phyloP scores from a whole-genome alignment of 2,797 vertebrate genomes.

The Cyprinodon diabolis region DNA sequence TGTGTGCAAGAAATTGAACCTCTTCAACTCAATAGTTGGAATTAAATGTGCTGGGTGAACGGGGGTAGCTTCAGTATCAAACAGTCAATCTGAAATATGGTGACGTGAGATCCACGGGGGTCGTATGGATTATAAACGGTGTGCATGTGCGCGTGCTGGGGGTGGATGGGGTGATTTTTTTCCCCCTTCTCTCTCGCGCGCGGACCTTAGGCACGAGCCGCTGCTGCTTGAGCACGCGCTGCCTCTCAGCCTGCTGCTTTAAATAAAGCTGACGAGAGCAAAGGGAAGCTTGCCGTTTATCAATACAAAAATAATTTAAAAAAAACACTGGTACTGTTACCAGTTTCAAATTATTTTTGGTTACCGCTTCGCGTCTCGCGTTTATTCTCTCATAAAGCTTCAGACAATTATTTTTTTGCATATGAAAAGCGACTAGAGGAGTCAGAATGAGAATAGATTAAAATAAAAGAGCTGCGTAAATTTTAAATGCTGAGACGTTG shows the following conservation, averaged over 20 bases:
- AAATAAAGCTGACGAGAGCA: conserved; percentile 44
- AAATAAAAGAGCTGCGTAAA: conserved; percentile 37
- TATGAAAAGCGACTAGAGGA: conserved; percentile 18
- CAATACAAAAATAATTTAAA: neutral
- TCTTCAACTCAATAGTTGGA: conserved; percentile 18
- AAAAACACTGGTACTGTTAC: neutral
- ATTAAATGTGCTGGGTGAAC: conserved; percentile 19
- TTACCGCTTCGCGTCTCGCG: neutral
- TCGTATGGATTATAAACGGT: conserved; percentile 27
- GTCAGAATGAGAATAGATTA: conserved; percentile 16
- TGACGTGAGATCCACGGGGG: conserved; percentile 15
- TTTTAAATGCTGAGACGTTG: neutral
- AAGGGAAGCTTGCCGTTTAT: conserved; percentile 14
- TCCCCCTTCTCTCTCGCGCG: neutral
- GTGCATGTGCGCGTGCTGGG: conserved; percentile 10
- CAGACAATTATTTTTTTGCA: neutral
- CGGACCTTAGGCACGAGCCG: conserved; percentile 62
- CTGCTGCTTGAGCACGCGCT: conserved; percentile 65
- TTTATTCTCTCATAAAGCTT: neutral
- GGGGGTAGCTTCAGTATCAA: conserved; percentile 31
- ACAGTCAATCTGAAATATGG: conserved; percentile 32
- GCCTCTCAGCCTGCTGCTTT: conserved; percentile 65
- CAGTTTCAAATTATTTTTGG: neutral
- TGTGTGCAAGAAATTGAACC: conserved; percentile 2
- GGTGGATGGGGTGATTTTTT: conserved; percentile 35